Evolutionary conservation across 2,797 vertebrate genomes (phyloP), one percentile per base, ranked within the genome.

Genomic region (Gallinago solitaria): DNA sequence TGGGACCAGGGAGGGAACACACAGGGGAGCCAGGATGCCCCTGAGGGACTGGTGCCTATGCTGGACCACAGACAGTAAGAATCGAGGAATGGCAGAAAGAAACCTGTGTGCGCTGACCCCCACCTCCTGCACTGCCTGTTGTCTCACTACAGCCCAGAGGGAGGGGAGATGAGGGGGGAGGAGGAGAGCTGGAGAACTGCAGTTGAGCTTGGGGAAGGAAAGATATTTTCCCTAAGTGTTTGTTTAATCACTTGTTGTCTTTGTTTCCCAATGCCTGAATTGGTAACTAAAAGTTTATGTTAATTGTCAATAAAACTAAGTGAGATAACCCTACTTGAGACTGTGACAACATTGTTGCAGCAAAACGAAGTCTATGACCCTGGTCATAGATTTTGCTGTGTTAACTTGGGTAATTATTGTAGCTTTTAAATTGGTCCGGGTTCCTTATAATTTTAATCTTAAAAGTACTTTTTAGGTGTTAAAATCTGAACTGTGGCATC

Each of bases 61-160:
- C 21, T 75, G 57, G 33, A 48, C 17, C 33, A 50, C 17, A 70
- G 32, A 59, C 69, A 53, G 39, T 27, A 25, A 23, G 39, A 70
- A 39, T 37, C 2, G 8, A 65, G 47, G 27, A 71, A 43, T 12
- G 23, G 37, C 4, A 3, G 27, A 60, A 65, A 54, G 61, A 83
- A 76, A 25, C 16, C 24, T 25, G 20, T 1, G 2, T 27, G 12
- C 5, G 1, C 32, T 37, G 51, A 8, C 35, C 8, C 7, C 0
- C 0, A 33, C 15, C 11, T 63, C 11, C 11, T 70, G 45, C 8
- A 8, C 16, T 0, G 2, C 20, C 28, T 45, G 9, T 54, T 60
- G 63, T 50, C 45, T 79, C 24, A 7, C 23, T 19, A 2, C 9
- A 69, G 27, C 39, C 37, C 28, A 20, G 43, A 48, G 25, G n/a